Evolutionary conservation across 2,888 invertebrate genomes (phyloP).

Genomic region (Thalpophila matura): DNA sequence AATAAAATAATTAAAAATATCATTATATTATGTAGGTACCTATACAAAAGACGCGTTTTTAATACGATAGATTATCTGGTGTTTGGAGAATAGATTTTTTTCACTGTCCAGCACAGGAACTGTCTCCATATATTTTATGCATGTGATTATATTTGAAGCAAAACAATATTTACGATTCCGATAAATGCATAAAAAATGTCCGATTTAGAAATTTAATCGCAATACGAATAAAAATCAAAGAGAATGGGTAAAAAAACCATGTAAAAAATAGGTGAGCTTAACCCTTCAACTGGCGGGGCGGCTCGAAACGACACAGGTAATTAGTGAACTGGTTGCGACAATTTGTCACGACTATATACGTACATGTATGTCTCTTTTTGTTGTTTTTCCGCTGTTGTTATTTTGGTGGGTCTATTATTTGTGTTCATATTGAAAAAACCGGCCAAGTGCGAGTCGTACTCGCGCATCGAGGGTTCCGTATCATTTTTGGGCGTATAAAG

Average conservation of each 20-base stretch:
- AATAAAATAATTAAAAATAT: too few species aligned
- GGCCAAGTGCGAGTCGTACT: too few species aligned
- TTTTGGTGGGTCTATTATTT: slow-evolving; percentile 43
- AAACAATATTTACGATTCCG: slow-evolving; percentile 11
- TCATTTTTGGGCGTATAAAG: too few species aligned
- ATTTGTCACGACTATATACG: slow-evolving; percentile 65
- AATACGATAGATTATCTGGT: too few species aligned
- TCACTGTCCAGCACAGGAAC: background rate
- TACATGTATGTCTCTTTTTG: slow-evolving; percentile 45
- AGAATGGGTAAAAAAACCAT: slow-evolving; percentile 49
- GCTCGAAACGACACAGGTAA: slow-evolving; percentile 65
- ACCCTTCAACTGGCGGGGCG: slow-evolving; percentile 68
- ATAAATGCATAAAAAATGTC: slow-evolving; percentile 35
- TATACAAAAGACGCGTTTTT: too few species aligned
- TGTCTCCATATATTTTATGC: background rate
- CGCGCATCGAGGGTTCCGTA: too few species aligned
- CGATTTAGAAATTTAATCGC: slow-evolving; percentile 40
- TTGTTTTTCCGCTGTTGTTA: slow-evolving; percentile 34
- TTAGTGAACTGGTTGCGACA: slow-evolving; percentile 65
- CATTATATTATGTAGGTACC: too few species aligned
- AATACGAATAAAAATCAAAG: slow-evolving; percentile 48
- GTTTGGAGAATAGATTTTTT: too few species aligned
- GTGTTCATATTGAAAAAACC: slow-evolving; percentile 35
- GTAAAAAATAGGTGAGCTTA: slow-evolving; percentile 75
- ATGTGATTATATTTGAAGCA: background rate